Evolutionary conservation across 2,888 invertebrate species (phyloP).

Genomic region (Criorhina ranunculi): DNA sequence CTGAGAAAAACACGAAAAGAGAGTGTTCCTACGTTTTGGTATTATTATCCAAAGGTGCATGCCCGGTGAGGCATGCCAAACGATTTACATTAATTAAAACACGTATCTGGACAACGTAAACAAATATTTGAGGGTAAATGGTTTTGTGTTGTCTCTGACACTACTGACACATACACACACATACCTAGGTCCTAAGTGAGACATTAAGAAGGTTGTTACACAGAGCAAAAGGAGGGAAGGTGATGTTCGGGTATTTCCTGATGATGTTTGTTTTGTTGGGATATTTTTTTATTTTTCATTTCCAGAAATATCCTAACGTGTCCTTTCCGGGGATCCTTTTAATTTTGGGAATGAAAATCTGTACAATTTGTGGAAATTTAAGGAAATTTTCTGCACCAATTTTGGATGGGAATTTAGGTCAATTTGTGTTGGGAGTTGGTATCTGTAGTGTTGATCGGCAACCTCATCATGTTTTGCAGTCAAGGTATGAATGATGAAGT

Average conservation of each 20-base stretch:
- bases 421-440: background rate
- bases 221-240: background rate
- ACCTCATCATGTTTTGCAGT: background rate
- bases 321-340: background rate
- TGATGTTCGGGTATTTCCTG: background rate
- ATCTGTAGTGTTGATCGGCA: constrained; percentile 9
- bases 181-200: constrained; percentile 15
- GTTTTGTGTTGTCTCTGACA: constrained; percentile 49
- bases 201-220: constrained; percentile 29
- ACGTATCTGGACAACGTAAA: constrained; percentile 56
- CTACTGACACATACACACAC: background rate
- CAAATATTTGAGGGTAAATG: constrained; percentile 66
- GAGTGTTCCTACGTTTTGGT: constrained; percentile 9
- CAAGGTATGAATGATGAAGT: background rate
- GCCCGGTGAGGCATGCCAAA: constrained; percentile 34
- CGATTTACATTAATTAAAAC: constrained; percentile 75
- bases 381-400: background rate
- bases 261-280: background rate
- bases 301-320: background rate
- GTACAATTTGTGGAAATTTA: constrained; percentile 2
- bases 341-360: background rate
- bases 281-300: background rate
- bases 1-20: background rate
- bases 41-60: constrained; percentile 44
- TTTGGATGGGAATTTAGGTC: background rate